Evolutionary conservation across 2,888 invertebrate species (phyloP), one percentile per base, ranked within the genome.

Genomic region (Blastobasis adustella): DNA sequence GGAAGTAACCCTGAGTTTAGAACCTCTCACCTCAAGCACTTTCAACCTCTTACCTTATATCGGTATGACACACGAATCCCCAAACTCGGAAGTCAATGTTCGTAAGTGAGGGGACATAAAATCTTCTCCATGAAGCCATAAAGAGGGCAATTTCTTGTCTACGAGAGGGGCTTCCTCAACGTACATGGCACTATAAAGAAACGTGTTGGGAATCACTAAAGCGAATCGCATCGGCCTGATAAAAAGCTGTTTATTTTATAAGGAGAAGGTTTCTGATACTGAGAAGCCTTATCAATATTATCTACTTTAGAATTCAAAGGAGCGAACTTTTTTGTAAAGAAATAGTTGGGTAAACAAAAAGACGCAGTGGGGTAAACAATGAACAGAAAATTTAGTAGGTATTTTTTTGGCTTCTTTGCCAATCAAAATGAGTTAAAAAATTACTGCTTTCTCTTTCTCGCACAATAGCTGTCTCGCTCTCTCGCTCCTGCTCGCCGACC

Each of bases 101-200:
- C 74, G 75, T 80, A 81, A 79, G 79, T 77, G 76, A 75, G 62
- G 63, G 23, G 73, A 63, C 75, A 76, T 82, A 79, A 83, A 83
- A 80, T 80, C 75, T 73, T 71, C 74, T 66, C 71, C 72, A 74
- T 75, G 71, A 68, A 69, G 73, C 73, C 70, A 71, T 82, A 81
- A 81, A 81, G 77, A 70, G 71, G 73, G 78, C 76, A 77, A 79
- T 83, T 82, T 78, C 80, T 76, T 79, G 79, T 81, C 73, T 76
- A 72, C 70, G 70, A 71, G 65, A 10, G 69, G 70, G 76, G 68
- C 70, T 71, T 73, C 66, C 70, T 57, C 63, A 66, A 69, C 61
- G 56, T 71, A 64, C 71, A 75, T 68, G 65, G 65, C 69, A 70
- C 68, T 72, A 73, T 72, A 68, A 66, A 53, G 54, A 68, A 60